Conservation (phyloP, 2,113 vertebrate species). For the Leptodactylus fuscus region DNA sequence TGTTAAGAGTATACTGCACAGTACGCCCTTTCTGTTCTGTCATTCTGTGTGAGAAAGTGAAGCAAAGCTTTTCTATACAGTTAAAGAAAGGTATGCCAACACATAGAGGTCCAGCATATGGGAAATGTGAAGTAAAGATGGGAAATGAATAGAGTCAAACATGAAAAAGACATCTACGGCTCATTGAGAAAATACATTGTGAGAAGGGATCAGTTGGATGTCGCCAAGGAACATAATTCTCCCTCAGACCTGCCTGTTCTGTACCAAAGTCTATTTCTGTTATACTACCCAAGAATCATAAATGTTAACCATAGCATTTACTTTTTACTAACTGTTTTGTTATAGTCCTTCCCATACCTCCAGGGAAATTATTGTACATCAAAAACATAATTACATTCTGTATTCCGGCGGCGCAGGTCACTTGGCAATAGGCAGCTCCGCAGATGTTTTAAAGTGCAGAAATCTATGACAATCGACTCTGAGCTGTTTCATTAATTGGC, state of each 20-base stretch:
- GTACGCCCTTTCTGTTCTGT: too few species aligned
- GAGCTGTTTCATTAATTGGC: too few species aligned
- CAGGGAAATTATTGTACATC: constrained; percentile 15
- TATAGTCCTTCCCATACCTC: not conserved
- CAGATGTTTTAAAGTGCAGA: not conserved
- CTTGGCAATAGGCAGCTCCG: not conserved
- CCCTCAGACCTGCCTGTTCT: not conserved
- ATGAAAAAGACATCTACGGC: not conserved
- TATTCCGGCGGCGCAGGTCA: constrained; percentile 30
- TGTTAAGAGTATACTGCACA: too few species aligned
- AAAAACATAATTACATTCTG: constrained; percentile 27
- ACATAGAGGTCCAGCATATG: too few species aligned
- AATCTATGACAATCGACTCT: constrained; percentile 5
- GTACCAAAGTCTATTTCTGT: not conserved
- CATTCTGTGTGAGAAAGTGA: too few species aligned
- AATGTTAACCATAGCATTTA: constrained; percentile 9
- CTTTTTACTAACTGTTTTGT: constrained; percentile 21
- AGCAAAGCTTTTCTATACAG: too few species aligned
- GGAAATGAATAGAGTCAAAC: not conserved
- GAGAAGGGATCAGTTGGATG: not conserved
- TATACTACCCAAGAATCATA: constrained; percentile 25
- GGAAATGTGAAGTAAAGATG: not conserved
- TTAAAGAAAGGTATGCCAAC: too few species aligned
- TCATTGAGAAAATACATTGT: not conserved
- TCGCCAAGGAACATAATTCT: not conserved